Evolutionary conservation across 2,797 vertebrate genomes (phyloP).

Genomic region (Sebastes wilsoni): DNA sequence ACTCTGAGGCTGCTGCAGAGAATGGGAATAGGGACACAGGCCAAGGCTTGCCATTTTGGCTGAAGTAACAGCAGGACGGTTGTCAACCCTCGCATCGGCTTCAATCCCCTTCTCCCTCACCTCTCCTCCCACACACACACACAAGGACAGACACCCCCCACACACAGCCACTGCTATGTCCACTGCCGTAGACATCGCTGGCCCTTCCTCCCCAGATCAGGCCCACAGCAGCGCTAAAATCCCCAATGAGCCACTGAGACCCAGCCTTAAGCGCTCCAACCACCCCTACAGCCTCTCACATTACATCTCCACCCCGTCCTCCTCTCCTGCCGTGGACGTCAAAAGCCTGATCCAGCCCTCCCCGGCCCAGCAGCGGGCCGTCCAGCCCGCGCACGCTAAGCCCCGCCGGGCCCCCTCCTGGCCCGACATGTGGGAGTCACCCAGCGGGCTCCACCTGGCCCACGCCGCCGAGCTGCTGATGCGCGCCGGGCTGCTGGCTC

Average conservation of each 20-base stretch:
- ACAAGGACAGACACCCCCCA: slow-evolving; percentile 58
- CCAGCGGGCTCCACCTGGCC: slow-evolving; percentile 93
- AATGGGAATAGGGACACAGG: slow-evolving; percentile 83
- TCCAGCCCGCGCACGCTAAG: slow-evolving; percentile 88
- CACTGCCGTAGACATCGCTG: slow-evolving; percentile 82
- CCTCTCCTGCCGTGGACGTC: slow-evolving; percentile 81
- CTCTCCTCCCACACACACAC: slow-evolving; percentile 54
- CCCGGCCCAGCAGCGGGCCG: slow-evolving; percentile 88
- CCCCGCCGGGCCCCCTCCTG: slow-evolving; percentile 90
- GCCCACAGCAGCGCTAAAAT: slow-evolving; percentile 94
- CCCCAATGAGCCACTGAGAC: slow-evolving; percentile 96
- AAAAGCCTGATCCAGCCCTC: slow-evolving; percentile 93
- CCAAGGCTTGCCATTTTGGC: slow-evolving; percentile 82
- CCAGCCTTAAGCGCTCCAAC: slow-evolving; percentile 93
- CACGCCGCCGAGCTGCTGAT: slow-evolving; percentile 96
- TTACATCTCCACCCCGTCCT: slow-evolving; percentile 89
- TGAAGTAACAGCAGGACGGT: slow-evolving; percentile 82
- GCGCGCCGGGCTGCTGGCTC: slow-evolving; percentile 88
- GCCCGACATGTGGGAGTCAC: slow-evolving; percentile 92
- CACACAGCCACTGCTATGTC: slow-evolving; percentile 76
- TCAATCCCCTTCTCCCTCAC: slow-evolving; percentile 69
- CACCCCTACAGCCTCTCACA: slow-evolving; percentile 91
- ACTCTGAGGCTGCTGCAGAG: slow-evolving; percentile 78
- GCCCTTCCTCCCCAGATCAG: slow-evolving; percentile 87
- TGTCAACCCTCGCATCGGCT: slow-evolving; percentile 73